phyloP scores from a whole-genome alignment of 2,888 invertebrate species.

The Tuta absoluta region DNA sequence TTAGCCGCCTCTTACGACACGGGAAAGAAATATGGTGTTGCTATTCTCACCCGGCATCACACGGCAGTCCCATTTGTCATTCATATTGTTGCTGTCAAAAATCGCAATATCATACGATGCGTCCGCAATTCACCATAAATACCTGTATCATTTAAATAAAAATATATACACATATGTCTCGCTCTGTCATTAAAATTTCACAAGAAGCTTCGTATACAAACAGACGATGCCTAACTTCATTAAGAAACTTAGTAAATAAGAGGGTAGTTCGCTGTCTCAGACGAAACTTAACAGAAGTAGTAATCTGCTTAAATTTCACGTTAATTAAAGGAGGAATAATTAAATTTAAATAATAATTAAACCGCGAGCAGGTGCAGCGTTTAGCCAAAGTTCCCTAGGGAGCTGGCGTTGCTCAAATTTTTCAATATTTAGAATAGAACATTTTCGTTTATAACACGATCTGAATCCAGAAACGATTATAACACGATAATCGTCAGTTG shows the following conservation, averaged over 20 bases:
- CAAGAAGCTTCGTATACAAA: conserved; percentile 8
- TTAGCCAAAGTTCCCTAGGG: conserved; percentile 29
- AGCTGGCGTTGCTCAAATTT: conserved; percentile 10
- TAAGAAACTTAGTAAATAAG: conserved; percentile 19
- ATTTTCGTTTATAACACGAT: background rate
- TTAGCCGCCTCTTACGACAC: too few relatives aligned
- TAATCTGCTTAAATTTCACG: conserved; percentile 42
- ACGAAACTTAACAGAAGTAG: conserved; percentile 33
- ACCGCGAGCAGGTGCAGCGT: conserved; percentile 43
- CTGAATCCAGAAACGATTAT: too few relatives aligned
- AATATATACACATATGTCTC: too few relatives aligned
- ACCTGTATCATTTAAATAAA: too few relatives aligned
- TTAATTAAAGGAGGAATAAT: conserved; percentile 48
- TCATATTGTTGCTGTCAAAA: too few relatives aligned
- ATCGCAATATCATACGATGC: too few relatives aligned
- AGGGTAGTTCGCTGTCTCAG: conserved; percentile 26
- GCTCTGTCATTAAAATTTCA: background rate
- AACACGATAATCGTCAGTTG: too few relatives aligned
- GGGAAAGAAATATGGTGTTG: too few relatives aligned
- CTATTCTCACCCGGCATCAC: too few relatives aligned
- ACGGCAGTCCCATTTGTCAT: too few relatives aligned
- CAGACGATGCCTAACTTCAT: background rate
- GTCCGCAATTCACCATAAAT: too few relatives aligned
- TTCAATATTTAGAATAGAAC: background rate
- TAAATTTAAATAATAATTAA: conserved; percentile 48